Evolutionary conservation across 2,888 invertebrate species (phyloP).

Genomic region (Arrhopalites spinosus): DNA sequence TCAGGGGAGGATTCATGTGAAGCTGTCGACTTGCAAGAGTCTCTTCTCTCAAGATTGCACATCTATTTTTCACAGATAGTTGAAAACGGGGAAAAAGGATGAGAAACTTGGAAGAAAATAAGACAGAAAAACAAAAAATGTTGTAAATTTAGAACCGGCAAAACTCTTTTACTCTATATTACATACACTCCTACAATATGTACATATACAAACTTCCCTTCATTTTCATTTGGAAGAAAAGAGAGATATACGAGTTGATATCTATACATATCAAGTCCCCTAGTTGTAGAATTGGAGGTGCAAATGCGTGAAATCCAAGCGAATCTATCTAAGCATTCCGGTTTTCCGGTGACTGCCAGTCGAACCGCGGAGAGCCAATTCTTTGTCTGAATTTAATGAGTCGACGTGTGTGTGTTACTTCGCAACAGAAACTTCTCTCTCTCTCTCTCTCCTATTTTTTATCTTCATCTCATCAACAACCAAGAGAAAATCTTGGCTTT

Average conservation of each 20-base stretch:
- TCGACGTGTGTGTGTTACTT: conserved; percentile 53
- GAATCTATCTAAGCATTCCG: conserved; percentile 42
- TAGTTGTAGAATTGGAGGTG: conserved; percentile 40
- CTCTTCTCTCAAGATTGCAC: conserved; percentile 32
- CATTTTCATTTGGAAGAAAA: not conserved
- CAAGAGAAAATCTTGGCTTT: conserved; percentile 31
- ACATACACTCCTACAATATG: no score
- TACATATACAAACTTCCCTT: not conserved
- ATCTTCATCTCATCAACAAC: conserved; percentile 38
- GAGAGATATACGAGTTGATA: no score
- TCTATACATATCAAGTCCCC: not conserved
- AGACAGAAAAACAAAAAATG: conserved; percentile 37
- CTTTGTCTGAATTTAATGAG: conserved; percentile 57
- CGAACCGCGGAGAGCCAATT: conserved; percentile 44
- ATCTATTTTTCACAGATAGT: conserved; percentile 39
- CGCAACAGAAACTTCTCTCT: conserved; percentile 17
- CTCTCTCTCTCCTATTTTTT: conserved; percentile 10
- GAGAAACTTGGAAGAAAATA: conserved; percentile 21
- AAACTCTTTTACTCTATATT: no score
- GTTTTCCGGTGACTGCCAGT: conserved; percentile 41
- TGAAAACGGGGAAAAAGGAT: conserved; percentile 28
- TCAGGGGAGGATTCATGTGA: conserved; percentile 38
- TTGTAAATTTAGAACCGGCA: conserved; percentile 21
- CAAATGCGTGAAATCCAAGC: conserved; percentile 54
- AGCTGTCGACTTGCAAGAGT: conserved; percentile 33